Base-by-base conservation (phyloP, 2,797 vertebrate species). In the Aplochiton taeniatus region DNA sequence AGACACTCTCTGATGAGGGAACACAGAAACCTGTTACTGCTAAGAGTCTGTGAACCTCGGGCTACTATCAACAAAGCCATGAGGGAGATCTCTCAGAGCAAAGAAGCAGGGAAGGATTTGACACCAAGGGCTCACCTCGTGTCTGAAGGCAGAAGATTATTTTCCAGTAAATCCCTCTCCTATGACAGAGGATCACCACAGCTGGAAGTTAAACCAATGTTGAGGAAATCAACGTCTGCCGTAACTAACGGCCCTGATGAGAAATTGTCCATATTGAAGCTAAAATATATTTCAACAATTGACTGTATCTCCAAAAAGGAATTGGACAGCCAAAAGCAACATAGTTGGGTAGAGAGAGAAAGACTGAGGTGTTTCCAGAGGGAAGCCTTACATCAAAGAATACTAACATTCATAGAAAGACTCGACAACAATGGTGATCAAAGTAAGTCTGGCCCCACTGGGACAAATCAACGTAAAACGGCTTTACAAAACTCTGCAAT, bases 221-320 rank as follows among this genome's bases (percentile, higher is more conserved):
- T 31, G 31, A 88, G 84, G 0, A 75, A 70, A 0, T 67, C 57
- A 1, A 47, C 48, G 18, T 47, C 41, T 0, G 47, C 47, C 43
- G 61, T 20, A 56, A 16, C 59, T 3, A 11, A 52, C 6, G 9
- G 56, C 4, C 65, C 75, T 10, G 70, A 72, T 12, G 12, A 80
- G 41, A 53, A 58, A 19, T 10, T 94, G 47, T 94, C 92, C 0
- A 76, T 92, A 49, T 75, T 86, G 75, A 83, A 92, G 79, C 86
- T 94, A 70, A 91, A 87, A 60, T 75, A 86, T 18, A 89, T 94
- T 0, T 88, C 92, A 9, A 62, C 83, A 7, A 93, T 94, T 9
- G 92, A 94, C 80, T 86, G 83, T 18, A 93, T 94, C 66, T 92
- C 87, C 17, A 78, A 88, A 42, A 93, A 88, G 54, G 89, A 93